Base-by-base conservation (phyloP, 1,140 invertebrate species). In the Helicoverpa zea region DNA sequence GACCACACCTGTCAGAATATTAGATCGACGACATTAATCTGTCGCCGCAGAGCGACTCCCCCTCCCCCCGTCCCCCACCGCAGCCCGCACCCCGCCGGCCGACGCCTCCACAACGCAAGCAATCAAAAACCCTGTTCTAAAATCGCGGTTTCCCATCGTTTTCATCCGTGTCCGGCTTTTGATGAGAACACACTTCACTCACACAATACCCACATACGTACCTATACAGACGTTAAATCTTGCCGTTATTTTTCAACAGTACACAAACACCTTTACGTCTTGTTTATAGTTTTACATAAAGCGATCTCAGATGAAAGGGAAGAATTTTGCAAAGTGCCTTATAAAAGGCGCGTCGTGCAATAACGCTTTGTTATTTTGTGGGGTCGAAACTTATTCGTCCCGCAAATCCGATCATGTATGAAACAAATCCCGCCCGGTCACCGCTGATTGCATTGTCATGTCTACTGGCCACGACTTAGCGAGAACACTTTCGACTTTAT, bases 371-470 rank as follows among this genome's bases (percentile, higher is more conserved):
- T 94, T 94, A 92, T 94, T 92, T 90, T 93, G 90, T 93, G 90
- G 93, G 92, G 93, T 91, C 90, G 90, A 93, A 94, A 94, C 93
- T 94, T 94, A 94, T 94, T 94, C 93, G 94, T 94, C 93, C 93
- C 87, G 89, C 89, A 94, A 94, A 94, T 94, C 93, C 93, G 91
- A 84, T 93, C 93, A 94, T 94, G 93, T 94, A 94, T 93, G 93
- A 93, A 91, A 87, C 91, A 94, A 94, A 94, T 94, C 93, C 93
- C 91, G 90, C 89, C 86, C 92, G 94, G 94, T 95, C 94, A 95
- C 90, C 92, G 92, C 90, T 94, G 94, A 95, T 95, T 95, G 94
- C 94, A 94, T 92, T 95, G 94, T 95, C 94, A 94, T 95, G 92
- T 93, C 89, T 91, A 91, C 86, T 87, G 87, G 88, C 87, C 89